Evolutionary conservation across 1,140 invertebrate genomes (phyloP).

Genomic region (Chrysomallon squamiferum): DNA sequence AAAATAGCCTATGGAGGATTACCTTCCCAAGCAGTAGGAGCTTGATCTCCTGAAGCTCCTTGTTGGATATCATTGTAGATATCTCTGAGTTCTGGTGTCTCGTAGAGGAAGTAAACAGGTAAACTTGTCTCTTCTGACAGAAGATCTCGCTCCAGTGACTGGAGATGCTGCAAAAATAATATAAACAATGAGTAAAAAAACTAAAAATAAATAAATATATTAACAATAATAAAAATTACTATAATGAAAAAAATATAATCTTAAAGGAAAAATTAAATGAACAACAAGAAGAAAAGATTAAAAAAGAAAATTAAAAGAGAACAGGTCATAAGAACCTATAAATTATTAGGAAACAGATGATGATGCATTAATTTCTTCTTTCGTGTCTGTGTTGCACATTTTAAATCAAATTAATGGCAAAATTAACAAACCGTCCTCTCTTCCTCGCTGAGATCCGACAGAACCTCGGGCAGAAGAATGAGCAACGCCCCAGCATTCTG

Average conservation of each 20-base stretch:
- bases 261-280: too few relatives aligned
- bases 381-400: too few relatives aligned
- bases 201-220: neutral
- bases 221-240: neutral
- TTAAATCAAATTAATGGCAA: neutral
- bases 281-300: too few relatives aligned
- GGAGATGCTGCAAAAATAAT: slow-evolving; percentile 69
- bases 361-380: too few relatives aligned
- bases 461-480: slow-evolving; percentile 79
- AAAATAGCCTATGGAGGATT: too few relatives aligned
- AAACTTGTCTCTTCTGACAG: slow-evolving; percentile 79
- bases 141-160: slow-evolving; percentile 83
- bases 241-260: too few relatives aligned
- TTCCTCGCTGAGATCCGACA: slow-evolving; percentile 71
- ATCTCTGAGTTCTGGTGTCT: slow-evolving; percentile 75
- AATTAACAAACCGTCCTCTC: slow-evolving; percentile 73
- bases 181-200: neutral
- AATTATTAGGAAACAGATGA: too few relatives aligned
- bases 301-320: too few relatives aligned
- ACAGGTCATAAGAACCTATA: too few relatives aligned
- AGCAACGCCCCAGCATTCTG: slow-evolving; percentile 84
- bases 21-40: slow-evolving; percentile 74
- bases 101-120: slow-evolving; percentile 86
- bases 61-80: slow-evolving; percentile 80
- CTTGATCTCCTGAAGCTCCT: slow-evolving; percentile 67